Percentiles rank a stretch among this genome's conserved stretches.
phyloP scores from a whole-genome alignment of 2,797 vertebrate genomes.

The Sebastes wilsoni region DNA sequence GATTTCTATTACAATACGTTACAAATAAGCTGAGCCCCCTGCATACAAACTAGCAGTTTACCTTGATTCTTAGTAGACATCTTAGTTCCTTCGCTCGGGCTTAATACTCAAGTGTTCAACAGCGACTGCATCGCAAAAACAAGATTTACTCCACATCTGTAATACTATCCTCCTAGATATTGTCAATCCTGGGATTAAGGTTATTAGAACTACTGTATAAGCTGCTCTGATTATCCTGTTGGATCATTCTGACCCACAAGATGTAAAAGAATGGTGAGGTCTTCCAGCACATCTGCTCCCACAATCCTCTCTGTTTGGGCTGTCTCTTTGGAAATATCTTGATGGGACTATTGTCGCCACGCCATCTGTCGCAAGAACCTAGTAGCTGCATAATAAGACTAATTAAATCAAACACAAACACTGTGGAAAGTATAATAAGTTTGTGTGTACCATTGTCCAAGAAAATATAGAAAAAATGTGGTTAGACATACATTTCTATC shows the following conservation, averaged over 20 bases:
- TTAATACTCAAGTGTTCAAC: slow-evolving; percentile 32
- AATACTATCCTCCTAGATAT: slow-evolving; percentile 71
- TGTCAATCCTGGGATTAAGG: slow-evolving; percentile 79
- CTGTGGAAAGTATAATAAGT: neutral
- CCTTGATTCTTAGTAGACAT: slow-evolving; percentile 32
- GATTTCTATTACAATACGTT: neutral
- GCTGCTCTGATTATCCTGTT: slow-evolving; percentile 76
- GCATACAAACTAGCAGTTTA: slow-evolving; percentile 24
- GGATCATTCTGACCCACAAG: slow-evolving; percentile 72
- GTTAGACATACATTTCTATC: neutral
- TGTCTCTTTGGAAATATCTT: slow-evolving; percentile 52
- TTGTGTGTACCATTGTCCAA: neutral
- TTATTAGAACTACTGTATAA: slow-evolving; percentile 79
- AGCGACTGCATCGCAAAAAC: slow-evolving; percentile 29
- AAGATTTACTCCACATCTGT: slow-evolving; percentile 68
- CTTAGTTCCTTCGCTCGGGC: slow-evolving; percentile 34
- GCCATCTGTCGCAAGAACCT: slow-evolving; percentile 32
- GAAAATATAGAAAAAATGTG: neutral
- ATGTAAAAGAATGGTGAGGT: slow-evolving; percentile 71
- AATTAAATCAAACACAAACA: slow-evolving; percentile 24
- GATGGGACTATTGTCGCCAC: slow-evolving; percentile 48
- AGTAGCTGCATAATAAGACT: slow-evolving; percentile 38
- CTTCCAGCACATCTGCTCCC: slow-evolving; percentile 67
- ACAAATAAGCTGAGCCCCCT: slow-evolving; percentile 25
- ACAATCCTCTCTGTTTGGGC: slow-evolving; percentile 62